Evolutionary conservation across 2,888 invertebrate genomes (phyloP), one percentile per base, ranked within the genome.

Genomic region (Eretmocerus hayati): DNA sequence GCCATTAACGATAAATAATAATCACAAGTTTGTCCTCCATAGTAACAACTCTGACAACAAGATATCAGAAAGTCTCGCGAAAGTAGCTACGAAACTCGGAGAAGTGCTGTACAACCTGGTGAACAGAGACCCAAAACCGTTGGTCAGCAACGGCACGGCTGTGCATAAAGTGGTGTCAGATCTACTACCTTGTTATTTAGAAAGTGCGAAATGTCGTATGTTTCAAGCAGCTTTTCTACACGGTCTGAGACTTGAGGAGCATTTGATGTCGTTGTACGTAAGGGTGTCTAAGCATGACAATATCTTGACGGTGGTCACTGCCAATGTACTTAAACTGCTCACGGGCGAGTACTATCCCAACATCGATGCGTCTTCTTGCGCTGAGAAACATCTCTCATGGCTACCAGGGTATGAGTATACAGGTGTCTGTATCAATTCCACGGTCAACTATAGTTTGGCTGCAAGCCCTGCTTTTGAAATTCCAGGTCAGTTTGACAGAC

Each of bases 401-500:
- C 77, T 86, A 72, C 77, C 78, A 18, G 83, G 83, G 6, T 77
- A 79, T 63, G 80, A 83, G 62, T 75, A 76, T 19, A 80, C 74
- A n/a, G 85, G 85, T 21, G 72, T 80, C 44, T 90, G 91, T 64
- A 77, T 84, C 36, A 77, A 82, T 53, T 82, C 85, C 0, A 83
- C 85, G 0, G 82, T 86, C 67, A 87, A 86, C 65, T 81, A 79
- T 56, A 84, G 85, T 33, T 73, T 77, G 54, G 90, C 90, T 2
- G 63, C 83, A 9, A 90, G 90, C 69, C 90, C 90, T n/a, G 91
- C 90, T 1, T 91, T 91, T 67, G 69, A 78, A 8, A 81, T 84
- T 56, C 71, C 79, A 56, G 82, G 88, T 87, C 1, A 6, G 26
- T 26, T 26, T 26, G 11, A n/a, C n/a, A n/a, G n/a, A n/a, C n/a